A percentile compares a stretch with the other conserved stretches of the same genome.
These are phyloP conservation scores for Diachasmimorpha longicaudata DNA, from an alignment of 1,140 invertebrate genomes.

Conservation along the genomic window DNA sequence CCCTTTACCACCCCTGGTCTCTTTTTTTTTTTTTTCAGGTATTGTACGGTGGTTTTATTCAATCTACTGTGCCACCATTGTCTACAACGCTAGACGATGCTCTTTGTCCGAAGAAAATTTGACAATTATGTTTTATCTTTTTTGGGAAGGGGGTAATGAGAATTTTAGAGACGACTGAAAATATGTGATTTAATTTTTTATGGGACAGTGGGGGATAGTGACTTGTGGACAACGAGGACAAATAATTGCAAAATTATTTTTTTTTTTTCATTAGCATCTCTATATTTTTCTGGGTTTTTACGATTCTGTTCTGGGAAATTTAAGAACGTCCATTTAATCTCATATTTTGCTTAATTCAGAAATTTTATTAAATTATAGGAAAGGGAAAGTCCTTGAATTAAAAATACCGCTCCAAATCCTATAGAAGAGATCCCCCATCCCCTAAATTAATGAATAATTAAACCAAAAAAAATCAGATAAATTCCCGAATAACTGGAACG, in stretches of 20 bases:
- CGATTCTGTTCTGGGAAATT: too few relatives aligned
- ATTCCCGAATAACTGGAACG: background rate
- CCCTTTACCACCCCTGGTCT: too few relatives aligned
- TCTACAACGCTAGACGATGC: conserved; percentile 16
- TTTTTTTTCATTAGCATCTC: too few relatives aligned
- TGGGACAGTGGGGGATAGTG: background rate
- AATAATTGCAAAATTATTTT: too few relatives aligned
- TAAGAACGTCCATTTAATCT: too few relatives aligned
- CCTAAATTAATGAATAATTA: background rate
- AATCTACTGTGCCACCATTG: conserved; percentile 56
- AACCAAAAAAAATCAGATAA: background rate
- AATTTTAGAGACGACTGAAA: background rate
- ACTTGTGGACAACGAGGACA: too few relatives aligned
- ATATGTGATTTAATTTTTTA: background rate
- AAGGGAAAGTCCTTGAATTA: too few relatives aligned
- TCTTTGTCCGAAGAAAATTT: conserved; percentile 30
- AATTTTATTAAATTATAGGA: too few relatives aligned
- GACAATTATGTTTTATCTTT: conserved; percentile 18
- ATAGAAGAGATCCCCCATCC: background rate
- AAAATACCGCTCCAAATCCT: too few relatives aligned
- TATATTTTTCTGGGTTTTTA: too few relatives aligned
- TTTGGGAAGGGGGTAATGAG: background rate
- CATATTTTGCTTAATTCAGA: too few relatives aligned
- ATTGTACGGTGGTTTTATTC: conserved; percentile 62
- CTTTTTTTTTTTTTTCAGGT: conserved; percentile 43